phyloP scores from a whole-genome alignment of 2,888 invertebrate genomes.

The Iselma pallidipennis region DNA sequence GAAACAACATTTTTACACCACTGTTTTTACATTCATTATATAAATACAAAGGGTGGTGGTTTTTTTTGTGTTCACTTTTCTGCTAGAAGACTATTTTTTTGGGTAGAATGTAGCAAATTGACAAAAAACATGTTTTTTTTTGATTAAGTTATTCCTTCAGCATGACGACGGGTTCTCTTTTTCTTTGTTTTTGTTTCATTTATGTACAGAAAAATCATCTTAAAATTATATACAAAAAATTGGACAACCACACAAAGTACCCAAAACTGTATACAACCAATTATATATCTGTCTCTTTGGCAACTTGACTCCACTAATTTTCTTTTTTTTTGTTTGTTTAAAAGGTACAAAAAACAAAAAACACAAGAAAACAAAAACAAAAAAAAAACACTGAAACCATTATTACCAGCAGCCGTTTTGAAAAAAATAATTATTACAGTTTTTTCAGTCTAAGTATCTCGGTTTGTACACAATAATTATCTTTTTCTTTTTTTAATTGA shows the following conservation, averaged over 20 bases:
- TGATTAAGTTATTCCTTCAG: conserved; percentile 39
- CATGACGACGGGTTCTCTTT: too few relatives aligned
- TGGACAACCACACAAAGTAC: conserved; percentile 27
- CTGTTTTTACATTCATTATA: conserved; percentile 24
- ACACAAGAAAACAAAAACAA: not conserved
- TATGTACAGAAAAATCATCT: conserved; percentile 41
- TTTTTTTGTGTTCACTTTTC: conserved; percentile 20
- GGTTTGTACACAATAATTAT: conserved; percentile 37
- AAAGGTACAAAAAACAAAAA: not conserved
- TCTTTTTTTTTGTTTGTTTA: not conserved
- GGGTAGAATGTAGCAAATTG: conserved; percentile 26
- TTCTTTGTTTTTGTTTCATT: not conserved
- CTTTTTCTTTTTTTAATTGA: not conserved
- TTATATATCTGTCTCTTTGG: conserved; percentile 33
- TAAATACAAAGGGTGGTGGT: conserved; percentile 21
- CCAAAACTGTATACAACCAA: conserved; percentile 12
- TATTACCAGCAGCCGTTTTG: conserved; percentile 1
- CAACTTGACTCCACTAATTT: conserved; percentile 20
- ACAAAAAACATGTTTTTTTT: conserved; percentile 28
- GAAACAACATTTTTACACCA: conserved; percentile 21
- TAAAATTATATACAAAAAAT: conserved; percentile 14
- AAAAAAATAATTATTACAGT: conserved; percentile 37
- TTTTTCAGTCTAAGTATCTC: conserved; percentile 46
- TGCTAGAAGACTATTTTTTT: conserved; percentile 20
- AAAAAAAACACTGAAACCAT: too few relatives aligned